phyloP scores from a whole-genome alignment of 2,113 vertebrate genomes.

The Dolichotis patagonum region DNA sequence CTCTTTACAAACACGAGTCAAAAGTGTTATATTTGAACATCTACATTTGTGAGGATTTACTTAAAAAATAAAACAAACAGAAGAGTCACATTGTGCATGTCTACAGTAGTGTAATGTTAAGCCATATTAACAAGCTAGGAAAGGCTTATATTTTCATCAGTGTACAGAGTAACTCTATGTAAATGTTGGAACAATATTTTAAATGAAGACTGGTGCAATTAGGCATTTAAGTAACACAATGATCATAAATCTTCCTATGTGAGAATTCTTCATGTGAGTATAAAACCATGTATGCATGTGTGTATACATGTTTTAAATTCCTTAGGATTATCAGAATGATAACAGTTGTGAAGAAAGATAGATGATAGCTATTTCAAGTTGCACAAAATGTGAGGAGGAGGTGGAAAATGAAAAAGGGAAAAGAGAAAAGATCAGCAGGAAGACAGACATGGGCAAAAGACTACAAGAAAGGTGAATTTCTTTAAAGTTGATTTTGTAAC shows the following conservation, averaged over 20 bases:
- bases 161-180: constrained; percentile 8
- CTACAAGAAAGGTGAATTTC: constrained; percentile 59
- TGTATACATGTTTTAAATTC: constrained; percentile 19
- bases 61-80: constrained; percentile 67
- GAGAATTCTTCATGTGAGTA: background rate
- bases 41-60: constrained; percentile 59
- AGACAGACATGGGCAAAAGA: background rate
- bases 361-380: constrained; percentile 51
- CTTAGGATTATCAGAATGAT: background rate
- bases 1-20: background rate
- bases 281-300: background rate
- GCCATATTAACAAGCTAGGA: constrained; percentile 43
- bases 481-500: constrained; percentile 19
- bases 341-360: constrained; percentile 50
- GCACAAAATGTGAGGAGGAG: background rate
- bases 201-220: background rate
- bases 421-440: constrained; percentile 5
- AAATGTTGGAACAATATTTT: constrained; percentile 48
- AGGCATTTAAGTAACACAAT: background rate
- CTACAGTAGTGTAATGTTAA: constrained; percentile 50
- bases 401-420: constrained; percentile 47
- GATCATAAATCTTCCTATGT: background rate
- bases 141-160: background rate
- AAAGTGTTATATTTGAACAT: constrained; percentile 58
- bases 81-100: constrained; percentile 43